Percentiles rank a stretch among this genome's conserved stretches.
phyloP scores from a whole-genome alignment of 2,113 vertebrate species.

The Lycocorax pyrrhopterus region DNA sequence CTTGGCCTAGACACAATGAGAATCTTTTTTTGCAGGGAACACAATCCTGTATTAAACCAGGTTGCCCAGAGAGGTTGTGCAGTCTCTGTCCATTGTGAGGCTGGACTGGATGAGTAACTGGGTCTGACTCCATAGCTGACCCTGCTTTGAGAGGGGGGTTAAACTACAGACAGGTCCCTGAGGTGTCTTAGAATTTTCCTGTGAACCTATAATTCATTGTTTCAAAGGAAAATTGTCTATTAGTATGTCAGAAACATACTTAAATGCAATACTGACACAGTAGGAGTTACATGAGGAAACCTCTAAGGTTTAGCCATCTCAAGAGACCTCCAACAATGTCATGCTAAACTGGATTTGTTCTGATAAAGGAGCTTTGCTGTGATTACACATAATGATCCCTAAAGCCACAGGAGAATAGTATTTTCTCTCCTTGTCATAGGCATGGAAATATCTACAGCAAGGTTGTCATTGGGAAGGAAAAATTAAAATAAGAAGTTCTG shows the following conservation, averaged over 20 bases:
- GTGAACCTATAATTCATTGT: neutral
- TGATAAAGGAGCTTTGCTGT: slow-evolving; percentile 17
- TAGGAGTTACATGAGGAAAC: neutral
- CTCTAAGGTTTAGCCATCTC: slow-evolving; percentile 15
- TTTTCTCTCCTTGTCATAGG: slow-evolving; percentile 19
- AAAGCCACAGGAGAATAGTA: neutral
- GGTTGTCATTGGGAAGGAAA: neutral
- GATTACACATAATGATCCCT: slow-evolving; percentile 44
- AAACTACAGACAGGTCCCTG: neutral
- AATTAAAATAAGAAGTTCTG: slow-evolving; percentile 7
- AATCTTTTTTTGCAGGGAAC: neutral
- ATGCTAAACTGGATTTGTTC: slow-evolving; percentile 28
- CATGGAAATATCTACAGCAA: neutral
- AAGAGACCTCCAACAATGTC: slow-evolving; percentile 11
- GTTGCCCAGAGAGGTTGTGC: neutral
- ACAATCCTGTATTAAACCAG: neutral
- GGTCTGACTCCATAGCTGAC: neutral
- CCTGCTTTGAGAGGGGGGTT: neutral
- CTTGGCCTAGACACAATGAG: neutral
- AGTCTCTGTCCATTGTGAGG: neutral
- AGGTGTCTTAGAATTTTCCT: neutral
- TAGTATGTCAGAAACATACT: neutral
- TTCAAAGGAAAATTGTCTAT: neutral
- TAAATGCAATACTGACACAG: neutral
- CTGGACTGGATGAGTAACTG: neutral